These are phyloP conservation scores for Matsumurasca onukii DNA, from an alignment of 1,140 invertebrate genomes.

Conservation along the genomic window DNA sequence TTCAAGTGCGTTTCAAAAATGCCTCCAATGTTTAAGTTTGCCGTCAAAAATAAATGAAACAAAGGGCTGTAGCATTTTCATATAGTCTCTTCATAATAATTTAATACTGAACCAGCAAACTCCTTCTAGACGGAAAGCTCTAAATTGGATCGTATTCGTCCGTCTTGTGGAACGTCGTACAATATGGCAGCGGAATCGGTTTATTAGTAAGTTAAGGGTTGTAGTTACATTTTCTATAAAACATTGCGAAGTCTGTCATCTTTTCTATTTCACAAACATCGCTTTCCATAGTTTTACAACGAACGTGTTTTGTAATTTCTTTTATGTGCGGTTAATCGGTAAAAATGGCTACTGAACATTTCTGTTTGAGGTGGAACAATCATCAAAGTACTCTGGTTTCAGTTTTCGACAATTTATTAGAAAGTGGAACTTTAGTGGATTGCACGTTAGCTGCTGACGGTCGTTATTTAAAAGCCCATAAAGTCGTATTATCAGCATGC, in stretches of 20 bases:
- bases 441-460: conserved; percentile 91
- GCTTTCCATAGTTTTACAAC: not conserved
- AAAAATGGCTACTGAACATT: conserved; percentile 61
- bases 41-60: too few relatives aligned
- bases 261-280: not conserved
- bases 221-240: too few relatives aligned
- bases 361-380: conserved; percentile 93
- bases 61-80: too few relatives aligned
- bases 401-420: conserved; percentile 86
- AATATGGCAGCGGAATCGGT: conserved; percentile 28
- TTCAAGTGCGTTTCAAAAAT: too few relatives aligned
- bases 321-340: not conserved
- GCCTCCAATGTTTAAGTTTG: too few relatives aligned
- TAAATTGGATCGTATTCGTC: too few relatives aligned
- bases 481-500: conserved; percentile 90
- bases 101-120: too few relatives aligned
- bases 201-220: conserved; percentile 20
- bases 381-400: conserved; percentile 89
- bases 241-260: conserved; percentile 4
- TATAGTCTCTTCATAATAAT: too few relatives aligned
- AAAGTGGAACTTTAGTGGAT: conserved; percentile 89
- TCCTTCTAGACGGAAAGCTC: too few relatives aligned
- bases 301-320: not conserved
- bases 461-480: conserved; percentile 87
- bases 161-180: too few relatives aligned